phyloP scores from a whole-genome alignment of 2,113 vertebrate species.

The Canis aureus region DNA sequence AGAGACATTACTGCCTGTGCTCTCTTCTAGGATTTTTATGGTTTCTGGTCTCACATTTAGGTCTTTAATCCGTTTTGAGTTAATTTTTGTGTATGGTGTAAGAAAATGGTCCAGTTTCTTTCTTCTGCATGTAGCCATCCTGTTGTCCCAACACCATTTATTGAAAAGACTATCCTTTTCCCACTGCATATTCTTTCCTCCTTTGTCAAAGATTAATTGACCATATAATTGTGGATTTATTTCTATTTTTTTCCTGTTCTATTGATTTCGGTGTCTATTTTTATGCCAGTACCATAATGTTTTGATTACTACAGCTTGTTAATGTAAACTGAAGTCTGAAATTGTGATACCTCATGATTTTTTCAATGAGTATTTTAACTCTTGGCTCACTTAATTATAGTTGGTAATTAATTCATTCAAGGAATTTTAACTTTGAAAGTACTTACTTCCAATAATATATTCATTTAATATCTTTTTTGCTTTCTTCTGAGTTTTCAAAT shows the following conservation, averaged over 20 bases:
- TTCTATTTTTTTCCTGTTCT: not conserved
- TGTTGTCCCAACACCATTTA: not conserved
- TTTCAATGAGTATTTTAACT: not conserved
- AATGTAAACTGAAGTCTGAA: not conserved
- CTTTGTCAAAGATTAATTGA: not conserved
- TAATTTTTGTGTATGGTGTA: not conserved
- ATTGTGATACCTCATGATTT: not conserved
- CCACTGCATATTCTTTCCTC: not conserved
- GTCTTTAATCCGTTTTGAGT: not conserved
- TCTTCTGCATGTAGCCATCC: not conserved
- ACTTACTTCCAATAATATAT: slow-evolving; percentile 52
- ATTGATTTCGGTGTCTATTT: not conserved
- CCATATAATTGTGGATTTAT: not conserved
- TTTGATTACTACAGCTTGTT: not conserved
- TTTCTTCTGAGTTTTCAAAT: slow-evolving; percentile 48
- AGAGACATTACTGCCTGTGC: not conserved
- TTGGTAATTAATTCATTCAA: slow-evolving; percentile 36
- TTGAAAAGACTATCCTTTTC: not conserved
- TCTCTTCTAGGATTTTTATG: not conserved
- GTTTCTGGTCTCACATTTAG: not conserved
- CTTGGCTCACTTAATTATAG: not conserved
- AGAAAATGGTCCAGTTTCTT: not conserved
- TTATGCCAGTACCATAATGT: not conserved
- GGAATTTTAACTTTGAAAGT: slow-evolving; percentile 44
- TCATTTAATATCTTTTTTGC: not conserved